phyloP scores from a whole-genome alignment of 2,888 invertebrate genomes.

The Gonocerus acuteangulatus region DNA sequence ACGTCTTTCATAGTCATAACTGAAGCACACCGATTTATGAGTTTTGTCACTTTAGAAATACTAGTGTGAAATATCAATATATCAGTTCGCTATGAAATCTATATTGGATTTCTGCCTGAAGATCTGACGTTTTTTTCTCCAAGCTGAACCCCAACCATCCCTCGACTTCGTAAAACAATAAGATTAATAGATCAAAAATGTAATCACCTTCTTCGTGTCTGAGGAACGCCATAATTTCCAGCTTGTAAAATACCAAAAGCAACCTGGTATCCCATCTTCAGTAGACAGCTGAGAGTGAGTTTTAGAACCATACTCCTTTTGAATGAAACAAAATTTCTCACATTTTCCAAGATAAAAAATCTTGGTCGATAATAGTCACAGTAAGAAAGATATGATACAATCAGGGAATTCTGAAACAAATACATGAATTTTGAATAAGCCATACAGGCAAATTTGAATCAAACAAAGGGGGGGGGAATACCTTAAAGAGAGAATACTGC shows the following conservation, averaged over 20 bases:
- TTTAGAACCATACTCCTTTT: constrained; percentile 74
- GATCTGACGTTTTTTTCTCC: too few relatives aligned
- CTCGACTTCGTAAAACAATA: too few relatives aligned
- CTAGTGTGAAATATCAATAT: too few relatives aligned
- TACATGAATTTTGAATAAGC: not conserved
- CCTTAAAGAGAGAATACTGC: constrained; percentile 74
- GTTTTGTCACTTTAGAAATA: too few relatives aligned
- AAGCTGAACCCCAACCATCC: too few relatives aligned
- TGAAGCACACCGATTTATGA: too few relatives aligned
- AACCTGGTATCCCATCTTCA: constrained; percentile 81
- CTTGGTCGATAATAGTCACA: constrained; percentile 79
- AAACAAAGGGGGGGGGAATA: too few relatives aligned
- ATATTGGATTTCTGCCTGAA: too few relatives aligned
- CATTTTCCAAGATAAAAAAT: constrained; percentile 77
- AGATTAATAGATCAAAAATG: not conserved
- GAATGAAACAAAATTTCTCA: constrained; percentile 76
- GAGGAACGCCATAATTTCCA: constrained; percentile 77
- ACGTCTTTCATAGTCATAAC: too few relatives aligned
- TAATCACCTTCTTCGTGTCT: constrained; percentile 59
- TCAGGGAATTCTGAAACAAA: constrained; percentile 58
- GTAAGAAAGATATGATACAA: constrained; percentile 72
- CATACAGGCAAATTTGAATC: too few relatives aligned
- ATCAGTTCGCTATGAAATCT: too few relatives aligned
- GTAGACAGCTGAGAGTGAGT: constrained; percentile 62
- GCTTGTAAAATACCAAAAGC: constrained; percentile 80